phyloP scores from a whole-genome alignment of 1,140 invertebrate genomes.

The Bombus picipes region DNA sequence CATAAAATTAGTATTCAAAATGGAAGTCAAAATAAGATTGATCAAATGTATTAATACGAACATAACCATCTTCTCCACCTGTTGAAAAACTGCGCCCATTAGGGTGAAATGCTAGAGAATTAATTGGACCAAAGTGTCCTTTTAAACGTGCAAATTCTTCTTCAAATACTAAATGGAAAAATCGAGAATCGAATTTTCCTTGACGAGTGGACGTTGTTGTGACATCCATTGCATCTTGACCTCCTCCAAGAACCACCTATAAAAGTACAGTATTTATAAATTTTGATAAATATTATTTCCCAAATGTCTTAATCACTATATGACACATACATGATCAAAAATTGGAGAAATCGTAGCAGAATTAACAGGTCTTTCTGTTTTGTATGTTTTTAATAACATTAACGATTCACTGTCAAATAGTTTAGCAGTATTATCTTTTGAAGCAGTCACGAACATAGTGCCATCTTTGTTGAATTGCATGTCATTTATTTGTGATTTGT shows the following conservation, averaged over 20 bases:
- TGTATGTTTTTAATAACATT: constrained; percentile 95
- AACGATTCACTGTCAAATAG: constrained; percentile 95
- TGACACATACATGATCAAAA: constrained; percentile 91
- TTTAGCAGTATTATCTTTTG: constrained; percentile 96
- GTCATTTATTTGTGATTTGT: constrained; percentile 95
- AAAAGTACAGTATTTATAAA: constrained; percentile 46
- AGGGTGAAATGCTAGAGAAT: constrained; percentile 98
- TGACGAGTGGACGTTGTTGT: constrained; percentile 97
- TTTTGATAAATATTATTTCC: neutral
- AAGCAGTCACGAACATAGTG: constrained; percentile 98
- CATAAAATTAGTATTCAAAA: constrained; percentile 91
- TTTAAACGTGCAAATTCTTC: constrained; percentile 99
- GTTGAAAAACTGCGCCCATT: constrained; percentile 98
- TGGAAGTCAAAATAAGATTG: constrained; percentile 98
- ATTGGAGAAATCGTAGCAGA: constrained; percentile 98
- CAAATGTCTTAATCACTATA: neutral
- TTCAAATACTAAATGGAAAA: constrained; percentile 99
- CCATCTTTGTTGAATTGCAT: constrained; percentile 97
- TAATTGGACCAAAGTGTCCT: constrained; percentile 99
- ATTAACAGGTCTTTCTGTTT: constrained; percentile 98
- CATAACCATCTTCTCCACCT: constrained; percentile 99
- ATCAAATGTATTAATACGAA: constrained; percentile 98
- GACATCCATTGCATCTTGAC: constrained; percentile 99
- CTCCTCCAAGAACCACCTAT: constrained; percentile 95
- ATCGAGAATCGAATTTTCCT: constrained; percentile 99